Evolutionary conservation across 2,888 invertebrate genomes (phyloP), one percentile per base, ranked within the genome.

Genomic region (Agapostemon virescens): DNA sequence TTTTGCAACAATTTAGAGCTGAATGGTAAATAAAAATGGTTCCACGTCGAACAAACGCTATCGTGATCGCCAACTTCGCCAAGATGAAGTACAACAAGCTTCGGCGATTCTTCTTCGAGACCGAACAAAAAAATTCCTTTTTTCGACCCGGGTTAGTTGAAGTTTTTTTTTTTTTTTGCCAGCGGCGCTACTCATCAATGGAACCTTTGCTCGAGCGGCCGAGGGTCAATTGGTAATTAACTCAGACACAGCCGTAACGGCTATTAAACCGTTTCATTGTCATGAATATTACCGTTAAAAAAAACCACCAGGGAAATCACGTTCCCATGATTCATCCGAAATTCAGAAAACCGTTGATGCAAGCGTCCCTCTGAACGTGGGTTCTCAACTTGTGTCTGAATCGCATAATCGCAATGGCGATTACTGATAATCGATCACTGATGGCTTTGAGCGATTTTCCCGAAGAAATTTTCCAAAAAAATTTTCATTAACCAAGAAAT

Each of bases 181-280:
- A 82, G 77, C 72, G 49, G 58, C 26, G 42, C 64, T 70, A 11
- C 42, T 78, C 86, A 52, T 63, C 84, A 79, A 82, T 77, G 78
- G 87, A 89, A 88, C 88, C 89, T 89, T 88, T 90, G 88, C 85
- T 88, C 86, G 82, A 77, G 81, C 85, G 88, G 89, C 86, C 90
- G 88, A 90, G 91, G 91, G 91, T 92, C 91, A 92, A 92, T 92
- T 92, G 90, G 89, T 91, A 89, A 90, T 92, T 92, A 92, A 90
- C 89, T 90, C 89, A 85, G 83, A 75, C 86, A 23, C n/a, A 77
- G 83, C 85, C 83, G 82, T 88, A 86, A 84, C 88, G 82, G 73
- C 84, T 83, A 85, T 87, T 86, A 85, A 83, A 85, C 78, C 82
- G 81, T 87, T 88, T 89, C 86, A 87, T 82, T 85, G 88, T 79